phyloP scores from a whole-genome alignment of 2,888 invertebrate species.

The Bembecia ichneumoniformis region DNA sequence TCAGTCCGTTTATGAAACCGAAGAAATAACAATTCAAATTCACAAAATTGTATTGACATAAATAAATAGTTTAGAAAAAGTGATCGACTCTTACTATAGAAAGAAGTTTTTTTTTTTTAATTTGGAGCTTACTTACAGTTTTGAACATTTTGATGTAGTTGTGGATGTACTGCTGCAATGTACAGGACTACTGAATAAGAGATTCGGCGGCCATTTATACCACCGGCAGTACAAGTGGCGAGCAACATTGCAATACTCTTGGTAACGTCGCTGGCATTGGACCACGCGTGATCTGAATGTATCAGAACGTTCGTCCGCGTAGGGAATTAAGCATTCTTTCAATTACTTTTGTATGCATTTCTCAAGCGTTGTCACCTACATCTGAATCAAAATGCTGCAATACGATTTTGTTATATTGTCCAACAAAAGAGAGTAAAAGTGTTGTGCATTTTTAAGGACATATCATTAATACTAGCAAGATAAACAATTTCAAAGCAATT shows the following conservation, averaged over 20 bases:
- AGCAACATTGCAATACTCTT: conserved; percentile 28
- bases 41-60: too few species aligned
- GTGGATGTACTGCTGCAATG: neutral
- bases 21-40: too few species aligned
- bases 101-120: too few species aligned
- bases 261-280: conserved; percentile 56
- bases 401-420: too few species aligned
- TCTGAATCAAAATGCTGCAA: too few species aligned
- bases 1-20: too few species aligned
- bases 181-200: neutral
- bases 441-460: too few species aligned
- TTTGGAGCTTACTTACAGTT: conserved; percentile 1
- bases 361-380: neutral
- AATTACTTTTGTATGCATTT: neutral
- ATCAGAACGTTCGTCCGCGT: neutral
- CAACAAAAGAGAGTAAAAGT: too few species aligned
- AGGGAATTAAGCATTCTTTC: neutral
- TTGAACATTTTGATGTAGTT: conserved; percentile 1
- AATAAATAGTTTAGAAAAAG: too few species aligned
- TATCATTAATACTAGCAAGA: too few species aligned
- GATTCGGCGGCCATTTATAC: neutral
- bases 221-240: conserved; percentile 11
- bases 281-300: conserved; percentile 50
- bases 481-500: too few species aligned
- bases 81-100: too few species aligned